phyloP scores from a whole-genome alignment of 1,140 invertebrate species.

The Camponotus floridanus region DNA sequence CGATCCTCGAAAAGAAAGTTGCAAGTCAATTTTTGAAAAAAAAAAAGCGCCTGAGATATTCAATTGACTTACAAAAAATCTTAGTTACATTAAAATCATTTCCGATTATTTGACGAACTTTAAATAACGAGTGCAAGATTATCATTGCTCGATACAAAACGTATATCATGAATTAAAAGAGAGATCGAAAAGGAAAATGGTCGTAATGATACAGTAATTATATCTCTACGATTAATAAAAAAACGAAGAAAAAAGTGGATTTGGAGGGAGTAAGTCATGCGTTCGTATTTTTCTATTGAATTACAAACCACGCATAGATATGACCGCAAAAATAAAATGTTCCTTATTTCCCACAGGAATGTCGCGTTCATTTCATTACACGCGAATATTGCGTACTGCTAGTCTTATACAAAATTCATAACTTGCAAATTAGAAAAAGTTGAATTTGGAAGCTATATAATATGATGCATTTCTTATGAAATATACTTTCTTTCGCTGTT shows the following conservation, averaged over 20 bases:
- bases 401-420: constrained; percentile 8
- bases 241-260: neutral
- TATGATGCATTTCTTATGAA: neutral
- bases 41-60: neutral
- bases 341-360: constrained; percentile 1
- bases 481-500: constrained; percentile 3
- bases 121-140: neutral
- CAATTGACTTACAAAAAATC: neutral
- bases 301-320: neutral
- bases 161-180: neutral
- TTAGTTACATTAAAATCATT: neutral
- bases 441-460: neutral
- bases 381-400: neutral
- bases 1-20: neutral
- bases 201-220: neutral
- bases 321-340: neutral
- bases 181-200: neutral
- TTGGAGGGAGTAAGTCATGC: neutral
- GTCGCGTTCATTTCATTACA: neutral
- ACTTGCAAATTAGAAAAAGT: neutral
- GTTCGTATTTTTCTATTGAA: neutral
- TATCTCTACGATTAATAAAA: constrained; percentile 2
- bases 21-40: neutral
- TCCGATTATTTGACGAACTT: neutral
- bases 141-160: neutral